Percentiles rank a stretch among this genome's conserved stretches.
These are phyloP conservation scores for Plecturocebus donacophilus DNA, from an alignment of 2,113 vertebrate genomes.

Conservation along the genomic window DNA sequence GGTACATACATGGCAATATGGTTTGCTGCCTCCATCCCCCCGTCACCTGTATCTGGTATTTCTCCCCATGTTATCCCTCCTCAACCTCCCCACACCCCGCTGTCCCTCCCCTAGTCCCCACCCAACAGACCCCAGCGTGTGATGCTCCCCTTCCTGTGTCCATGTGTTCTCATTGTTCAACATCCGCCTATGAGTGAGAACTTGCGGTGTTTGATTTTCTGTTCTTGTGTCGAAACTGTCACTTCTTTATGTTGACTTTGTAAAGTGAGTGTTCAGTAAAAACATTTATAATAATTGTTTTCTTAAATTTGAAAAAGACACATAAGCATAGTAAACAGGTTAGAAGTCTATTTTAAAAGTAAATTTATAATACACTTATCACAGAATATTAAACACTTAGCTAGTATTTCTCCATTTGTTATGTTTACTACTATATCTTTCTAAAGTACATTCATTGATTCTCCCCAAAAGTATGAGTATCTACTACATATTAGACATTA, in stretches of 20 bases:
- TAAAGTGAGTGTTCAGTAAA: not conserved
- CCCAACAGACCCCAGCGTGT: no score
- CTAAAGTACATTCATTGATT: not conserved
- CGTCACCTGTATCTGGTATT: no score
- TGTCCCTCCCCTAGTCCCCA: no score
- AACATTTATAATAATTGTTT: not conserved
- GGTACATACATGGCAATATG: no score
- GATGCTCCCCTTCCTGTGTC: no score
- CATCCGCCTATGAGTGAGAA: no score
- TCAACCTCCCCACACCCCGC: no score
- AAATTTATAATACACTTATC: not conserved
- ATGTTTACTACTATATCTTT: not conserved
- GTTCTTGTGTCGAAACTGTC: not conserved
- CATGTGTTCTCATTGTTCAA: no score
- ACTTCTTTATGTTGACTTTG: not conserved
- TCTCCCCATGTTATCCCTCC: no score
- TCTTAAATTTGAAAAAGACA: conserved; percentile 3
- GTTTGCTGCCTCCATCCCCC: no score
- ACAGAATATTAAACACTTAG: not conserved
- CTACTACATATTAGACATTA: no score
- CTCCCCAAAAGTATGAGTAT: not conserved
- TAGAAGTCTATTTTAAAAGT: not conserved
- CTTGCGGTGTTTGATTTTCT: no score
- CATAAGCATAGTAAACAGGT: not conserved
- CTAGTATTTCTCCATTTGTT: not conserved